phyloP scores from a whole-genome alignment of 23 tunicate genomes.

The Botrylloides violaceus region DNA sequence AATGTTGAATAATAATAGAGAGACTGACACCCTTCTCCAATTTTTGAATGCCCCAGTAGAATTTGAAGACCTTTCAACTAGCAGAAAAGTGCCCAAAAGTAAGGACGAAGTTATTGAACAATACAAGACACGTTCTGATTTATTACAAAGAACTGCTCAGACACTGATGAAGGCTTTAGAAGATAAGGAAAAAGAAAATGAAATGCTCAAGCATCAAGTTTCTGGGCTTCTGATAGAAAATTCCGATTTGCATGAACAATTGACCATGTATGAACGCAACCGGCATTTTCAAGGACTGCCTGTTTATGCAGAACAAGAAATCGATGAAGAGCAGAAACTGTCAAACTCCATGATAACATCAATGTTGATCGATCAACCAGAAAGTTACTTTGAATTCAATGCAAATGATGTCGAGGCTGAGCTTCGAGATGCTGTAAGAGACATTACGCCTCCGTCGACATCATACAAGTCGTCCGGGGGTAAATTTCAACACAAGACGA shows the following conservation, averaged over 20 bases:
- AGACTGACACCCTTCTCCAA: constrained; percentile 5
- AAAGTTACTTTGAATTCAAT: constrained; percentile 9
- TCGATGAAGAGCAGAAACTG: neutral
- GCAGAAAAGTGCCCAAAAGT: constrained; percentile 11
- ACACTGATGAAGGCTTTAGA: constrained; percentile 2
- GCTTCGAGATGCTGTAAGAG: neutral
- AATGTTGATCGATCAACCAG: constrained; percentile 13
- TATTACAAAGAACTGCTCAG: neutral
- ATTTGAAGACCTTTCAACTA: neutral
- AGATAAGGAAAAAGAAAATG: constrained; percentile 15
- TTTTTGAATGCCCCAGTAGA: constrained; percentile 7
- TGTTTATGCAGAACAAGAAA: neutral
- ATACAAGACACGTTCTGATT: neutral
- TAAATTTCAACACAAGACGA: neutral
- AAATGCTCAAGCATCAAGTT: neutral
- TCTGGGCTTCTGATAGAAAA: neutral
- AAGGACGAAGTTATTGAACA: constrained; percentile 12
- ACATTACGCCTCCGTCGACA: neutral
- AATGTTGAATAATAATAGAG: neutral
- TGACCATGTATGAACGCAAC: neutral
- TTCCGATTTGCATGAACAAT: neutral
- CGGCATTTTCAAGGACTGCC: neutral
- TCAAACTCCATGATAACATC: neutral
- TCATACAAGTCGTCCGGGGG: neutral
- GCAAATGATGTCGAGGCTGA: constrained; percentile 8